Evolutionary conservation across 2,797 vertebrate species (phyloP).

Genomic region (Rhinophrynus dorsalis): DNA sequence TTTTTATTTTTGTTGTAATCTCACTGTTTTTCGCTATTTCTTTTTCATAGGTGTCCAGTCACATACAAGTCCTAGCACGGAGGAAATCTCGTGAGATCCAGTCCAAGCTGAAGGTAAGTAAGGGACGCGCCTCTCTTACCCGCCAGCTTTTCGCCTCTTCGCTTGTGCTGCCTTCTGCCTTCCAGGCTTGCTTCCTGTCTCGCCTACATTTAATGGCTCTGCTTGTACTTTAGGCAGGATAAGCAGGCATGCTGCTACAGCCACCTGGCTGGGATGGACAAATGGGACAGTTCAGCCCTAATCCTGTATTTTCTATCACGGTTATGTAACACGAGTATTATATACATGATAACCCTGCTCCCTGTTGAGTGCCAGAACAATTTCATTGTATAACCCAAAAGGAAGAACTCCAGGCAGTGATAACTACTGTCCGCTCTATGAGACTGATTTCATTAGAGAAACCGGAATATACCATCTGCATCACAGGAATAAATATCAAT

Average conservation of each 20-base stretch:
- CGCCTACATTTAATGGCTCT: slow-evolving; percentile 1
- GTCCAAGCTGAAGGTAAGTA: slow-evolving; percentile 64
- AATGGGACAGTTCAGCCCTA: neutral
- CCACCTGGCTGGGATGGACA: slow-evolving; percentile 7
- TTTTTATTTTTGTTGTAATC: neutral
- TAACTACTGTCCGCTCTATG: too few species aligned
- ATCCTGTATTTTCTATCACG: neutral
- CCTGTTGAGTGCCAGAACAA: neutral
- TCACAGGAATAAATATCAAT: too few species aligned
- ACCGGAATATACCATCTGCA: too few species aligned
- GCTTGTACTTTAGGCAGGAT: neutral
- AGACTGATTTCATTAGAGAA: too few species aligned
- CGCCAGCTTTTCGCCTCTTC: slow-evolving; percentile 13
- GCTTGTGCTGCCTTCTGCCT: slow-evolving; percentile 10
- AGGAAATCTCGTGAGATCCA: slow-evolving; percentile 65
- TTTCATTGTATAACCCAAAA: too few species aligned
- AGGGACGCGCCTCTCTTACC: neutral
- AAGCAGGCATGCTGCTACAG: neutral
- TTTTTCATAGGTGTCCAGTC: slow-evolving; percentile 62
- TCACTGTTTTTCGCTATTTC: too few species aligned
- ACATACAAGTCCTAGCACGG: slow-evolving; percentile 65
- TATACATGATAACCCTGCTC: neutral
- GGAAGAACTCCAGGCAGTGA: too few species aligned
- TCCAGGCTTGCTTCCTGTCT: slow-evolving; percentile 11
- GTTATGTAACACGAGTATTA: neutral